Percentiles rank a stretch among this genome's conserved stretches.
These are phyloP conservation scores for Plagiodera versicolora DNA, from an alignment of 2,888 invertebrate genomes.

Conservation along the genomic window DNA sequence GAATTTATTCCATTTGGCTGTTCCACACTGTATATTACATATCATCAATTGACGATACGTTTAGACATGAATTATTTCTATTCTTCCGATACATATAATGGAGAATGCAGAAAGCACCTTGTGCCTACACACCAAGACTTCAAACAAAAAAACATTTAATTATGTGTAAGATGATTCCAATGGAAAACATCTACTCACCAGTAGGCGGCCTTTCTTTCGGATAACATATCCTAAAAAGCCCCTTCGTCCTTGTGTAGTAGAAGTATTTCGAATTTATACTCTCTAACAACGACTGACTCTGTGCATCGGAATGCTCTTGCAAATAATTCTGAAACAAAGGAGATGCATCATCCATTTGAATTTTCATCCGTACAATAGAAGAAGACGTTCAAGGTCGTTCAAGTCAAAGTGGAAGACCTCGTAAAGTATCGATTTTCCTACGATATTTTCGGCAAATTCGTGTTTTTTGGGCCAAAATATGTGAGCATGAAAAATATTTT, in stretches of 20 bases:
- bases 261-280: conserved; percentile 83
- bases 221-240: conserved; percentile 92
- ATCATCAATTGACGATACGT: no score
- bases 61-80: not conserved
- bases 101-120: not conserved
- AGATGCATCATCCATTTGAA: not conserved
- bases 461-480: no score
- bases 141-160: not conserved
- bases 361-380: not conserved
- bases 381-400: no score
- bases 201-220: conserved; percentile 87
- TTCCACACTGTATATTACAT: no score
- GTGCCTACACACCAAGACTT: not conserved
- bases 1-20: no score
- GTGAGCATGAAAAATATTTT: no score
- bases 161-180: not conserved
- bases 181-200: conserved; percentile 61
- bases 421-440: no score
- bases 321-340: conserved; percentile 67
- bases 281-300: conserved; percentile 71
- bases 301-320: conserved; percentile 68
- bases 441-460: no score
- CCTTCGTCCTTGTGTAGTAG: conserved; percentile 90
- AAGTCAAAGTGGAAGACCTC: no score
- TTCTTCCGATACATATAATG: not conserved